Percentiles rank a stretch among this genome's conserved stretches.
Evolutionary conservation across 2,113 vertebrate species (phyloP).

Genomic region (Pycnonotus jocosus): DNA sequence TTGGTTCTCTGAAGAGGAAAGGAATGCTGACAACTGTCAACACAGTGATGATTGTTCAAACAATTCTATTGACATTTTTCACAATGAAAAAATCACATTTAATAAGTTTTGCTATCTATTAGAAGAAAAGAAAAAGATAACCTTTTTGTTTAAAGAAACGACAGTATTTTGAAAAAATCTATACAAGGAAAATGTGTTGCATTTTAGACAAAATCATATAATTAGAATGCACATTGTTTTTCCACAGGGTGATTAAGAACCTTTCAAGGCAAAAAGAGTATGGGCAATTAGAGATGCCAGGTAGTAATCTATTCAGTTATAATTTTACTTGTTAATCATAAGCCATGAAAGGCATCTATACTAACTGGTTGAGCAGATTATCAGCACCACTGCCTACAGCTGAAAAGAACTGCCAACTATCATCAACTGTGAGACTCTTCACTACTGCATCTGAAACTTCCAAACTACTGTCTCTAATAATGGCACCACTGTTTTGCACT

Average conservation of each 20-base stretch:
- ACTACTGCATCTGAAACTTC: neutral
- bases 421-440: constrained; percentile 19
- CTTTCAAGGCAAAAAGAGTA: neutral
- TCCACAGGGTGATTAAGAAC: neutral
- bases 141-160: neutral
- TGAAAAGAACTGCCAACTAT: constrained; percentile 47
- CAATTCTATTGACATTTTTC: neutral
- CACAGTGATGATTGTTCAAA: neutral
- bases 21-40: neutral
- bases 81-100: neutral
- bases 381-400: constrained; percentile 15
- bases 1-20: neutral
- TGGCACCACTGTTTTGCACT: neutral
- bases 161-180: neutral
- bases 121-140: neutral
- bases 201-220: neutral
- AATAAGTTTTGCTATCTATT: neutral
- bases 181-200: neutral
- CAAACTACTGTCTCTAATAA: constrained; percentile 26
- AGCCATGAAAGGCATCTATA: constrained; percentile 32
- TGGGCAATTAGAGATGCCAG: neutral
- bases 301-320: constrained; percentile 8
- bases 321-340: constrained; percentile 39
- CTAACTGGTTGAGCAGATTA: constrained; percentile 30
- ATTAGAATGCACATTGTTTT: neutral